phyloP scores from a whole-genome alignment of 2,888 invertebrate genomes.

The Cerceris rybyensis region DNA sequence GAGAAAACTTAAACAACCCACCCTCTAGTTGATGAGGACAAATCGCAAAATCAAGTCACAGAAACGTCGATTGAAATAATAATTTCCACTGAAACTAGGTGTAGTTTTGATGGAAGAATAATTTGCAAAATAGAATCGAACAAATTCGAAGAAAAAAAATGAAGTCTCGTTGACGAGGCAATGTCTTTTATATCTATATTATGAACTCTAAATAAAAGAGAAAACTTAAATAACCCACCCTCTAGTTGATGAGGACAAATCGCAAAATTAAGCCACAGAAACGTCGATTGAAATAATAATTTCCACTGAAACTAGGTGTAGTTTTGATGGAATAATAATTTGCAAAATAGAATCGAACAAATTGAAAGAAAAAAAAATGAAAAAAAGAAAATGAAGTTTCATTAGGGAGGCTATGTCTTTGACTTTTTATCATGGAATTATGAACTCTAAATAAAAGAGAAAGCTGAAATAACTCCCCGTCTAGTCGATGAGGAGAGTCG shows the following conservation, averaged over 20 bases:
- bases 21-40: too few species aligned
- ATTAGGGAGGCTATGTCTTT: neutral
- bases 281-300: too few species aligned
- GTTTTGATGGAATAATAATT: conserved; percentile 9
- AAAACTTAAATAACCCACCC: too few species aligned
- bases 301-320: too few species aligned
- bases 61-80: too few species aligned
- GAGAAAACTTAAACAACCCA: too few species aligned
- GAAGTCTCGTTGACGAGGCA: neutral
- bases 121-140: neutral
- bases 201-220: conserved; percentile 11
- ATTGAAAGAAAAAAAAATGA: conserved; percentile 20
- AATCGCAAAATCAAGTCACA: too few species aligned
- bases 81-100: too few species aligned
- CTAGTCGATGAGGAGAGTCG: conserved; percentile 11
- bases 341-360: neutral
- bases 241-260: too few species aligned
- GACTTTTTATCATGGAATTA: conserved; percentile 19
- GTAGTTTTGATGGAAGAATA: neutral
- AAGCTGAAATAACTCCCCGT: neutral
- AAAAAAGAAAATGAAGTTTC: neutral
- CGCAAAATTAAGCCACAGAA: too few species aligned
- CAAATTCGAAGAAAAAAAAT: conserved; percentile 20
- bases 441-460: conserved; percentile 9
- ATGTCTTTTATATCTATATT: neutral